These are phyloP conservation scores for Notothenia coriiceps DNA, from an alignment of 2,113 vertebrate species.

Conservation along the genomic window DNA sequence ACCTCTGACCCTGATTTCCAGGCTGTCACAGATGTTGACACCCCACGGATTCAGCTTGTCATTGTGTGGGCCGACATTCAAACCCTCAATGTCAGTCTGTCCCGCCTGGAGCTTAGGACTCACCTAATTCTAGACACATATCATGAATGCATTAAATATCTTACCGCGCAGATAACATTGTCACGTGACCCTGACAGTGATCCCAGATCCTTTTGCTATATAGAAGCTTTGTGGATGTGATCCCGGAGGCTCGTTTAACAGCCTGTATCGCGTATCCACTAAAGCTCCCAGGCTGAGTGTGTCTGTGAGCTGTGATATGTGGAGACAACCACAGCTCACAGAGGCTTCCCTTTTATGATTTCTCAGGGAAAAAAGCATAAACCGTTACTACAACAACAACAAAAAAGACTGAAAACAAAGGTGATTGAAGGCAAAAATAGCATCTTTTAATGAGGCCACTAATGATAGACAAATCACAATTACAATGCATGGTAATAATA, in stretches of 20 bases:
- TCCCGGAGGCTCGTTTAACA: slow-evolving; percentile 52
- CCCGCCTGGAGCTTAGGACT: slow-evolving; percentile 9
- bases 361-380: slow-evolving; percentile 19
- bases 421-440: slow-evolving; percentile 53
- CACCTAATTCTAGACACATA: slow-evolving; percentile 36
- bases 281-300: slow-evolving; percentile 42
- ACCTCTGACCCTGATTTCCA: slow-evolving; percentile 52
- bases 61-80: slow-evolving; percentile 31
- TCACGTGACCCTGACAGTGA: slow-evolving; percentile 47
- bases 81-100: slow-evolving; percentile 40
- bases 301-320: slow-evolving; percentile 57
- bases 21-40: slow-evolving; percentile 49
- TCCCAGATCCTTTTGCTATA: slow-evolving; percentile 48
- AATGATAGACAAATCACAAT: slow-evolving; percentile 45
- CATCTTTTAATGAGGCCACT: slow-evolving; percentile 34
- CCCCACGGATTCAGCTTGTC: slow-evolving; percentile 39
- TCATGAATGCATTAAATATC: slow-evolving; percentile 53
- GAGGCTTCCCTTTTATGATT: slow-evolving; percentile 31
- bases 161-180: slow-evolving; percentile 20
- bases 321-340: slow-evolving; percentile 36
- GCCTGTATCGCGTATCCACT: slow-evolving; percentile 57
- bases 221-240: slow-evolving; percentile 39
- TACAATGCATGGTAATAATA: slow-evolving; percentile 13
- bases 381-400: slow-evolving; percentile 6
- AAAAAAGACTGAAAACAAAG: slow-evolving; percentile 2